Base-by-base conservation (phyloP, 2,113 vertebrate genomes). In the Nymphicus hollandicus region DNA sequence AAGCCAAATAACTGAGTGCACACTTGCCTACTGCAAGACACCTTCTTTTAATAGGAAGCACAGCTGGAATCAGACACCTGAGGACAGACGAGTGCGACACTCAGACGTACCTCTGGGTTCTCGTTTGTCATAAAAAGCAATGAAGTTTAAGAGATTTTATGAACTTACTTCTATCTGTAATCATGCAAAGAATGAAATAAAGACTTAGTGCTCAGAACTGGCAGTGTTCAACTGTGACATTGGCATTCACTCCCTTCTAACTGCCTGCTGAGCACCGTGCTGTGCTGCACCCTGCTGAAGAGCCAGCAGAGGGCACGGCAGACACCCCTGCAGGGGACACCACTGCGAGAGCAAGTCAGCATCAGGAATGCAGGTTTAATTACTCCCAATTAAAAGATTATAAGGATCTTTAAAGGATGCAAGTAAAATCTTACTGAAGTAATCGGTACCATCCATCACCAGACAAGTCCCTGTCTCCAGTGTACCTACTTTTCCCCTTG, bases 281-380 rank as follows among this genome's bases (percentile, higher is more conserved):
- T 3, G 46, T 5, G 66, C 13, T 64, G 72, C 10, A 31, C 9
- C 8, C 2, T 25, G 74, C 3, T 20, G 56, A 11, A 25, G 13
- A 39, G 17, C 83, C 96, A 84, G 86, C 79, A 96, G 95, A 76
- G 92, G 96, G 95, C 94, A 91, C 55, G 10, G 55, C 23, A 83
- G 63, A 27, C 87, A 24, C 46, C 55, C 1, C 63, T 3, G 13
- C 83, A 65, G n/a, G 14, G 33, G 17, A 8, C 23, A 69, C 35
- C n/a, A 6, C 83, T 83, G 82, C 41, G 10, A 33, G 31, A 49
- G 61, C 31, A 53, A 61, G 22, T 0, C 2, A 68, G 41, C 17
- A 24, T 15, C 9, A 11, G 58, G 47, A 68, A 63, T 49, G 46
- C 7, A 49, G 13, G 11, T 47, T 41, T 33, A 11, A 87, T 65